A percentile compares a stretch with the other conserved stretches of the same genome.
These are phyloP conservation scores for Spodoptera picta DNA, from an alignment of 2,888 invertebrate species.

Conservation along the genomic window DNA sequence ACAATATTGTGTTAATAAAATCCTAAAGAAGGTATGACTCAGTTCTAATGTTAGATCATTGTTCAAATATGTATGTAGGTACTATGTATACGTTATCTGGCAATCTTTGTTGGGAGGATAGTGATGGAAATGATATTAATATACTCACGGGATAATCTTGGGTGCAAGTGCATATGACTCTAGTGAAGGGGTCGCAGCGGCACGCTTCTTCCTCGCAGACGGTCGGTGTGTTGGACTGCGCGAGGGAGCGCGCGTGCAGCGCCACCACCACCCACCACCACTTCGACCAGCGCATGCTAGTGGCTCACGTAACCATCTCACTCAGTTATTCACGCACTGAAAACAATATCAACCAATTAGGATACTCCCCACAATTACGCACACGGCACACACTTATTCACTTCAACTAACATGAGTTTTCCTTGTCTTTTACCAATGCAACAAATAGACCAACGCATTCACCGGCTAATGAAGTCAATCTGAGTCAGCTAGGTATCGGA, in stretches of 20 bases:
- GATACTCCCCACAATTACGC: slow-evolving; percentile 5
- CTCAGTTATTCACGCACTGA: slow-evolving; percentile 61
- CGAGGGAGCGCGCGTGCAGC: slow-evolving; percentile 68
- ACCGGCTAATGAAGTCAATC: slow-evolving; percentile 62
- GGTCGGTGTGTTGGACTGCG: slow-evolving; percentile 74
- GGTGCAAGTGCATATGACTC: slow-evolving; percentile 89
- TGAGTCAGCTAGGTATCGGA: slow-evolving; percentile 79
- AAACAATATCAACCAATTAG: slow-evolving; percentile 45
- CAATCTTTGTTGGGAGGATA: background rate
- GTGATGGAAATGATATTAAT: slow-evolving; percentile 3
- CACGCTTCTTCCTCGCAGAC: slow-evolving; percentile 88
- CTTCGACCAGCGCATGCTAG: slow-evolving; percentile 76
- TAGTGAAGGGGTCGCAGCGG: slow-evolving; percentile 88
- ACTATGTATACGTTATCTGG: background rate
- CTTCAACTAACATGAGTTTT: slow-evolving; percentile 29
- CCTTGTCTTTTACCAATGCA: slow-evolving; percentile 20
- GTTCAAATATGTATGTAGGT: background rate
- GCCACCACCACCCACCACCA: slow-evolving; percentile 76
- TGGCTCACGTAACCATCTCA: slow-evolving; percentile 83
- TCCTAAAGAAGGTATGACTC: slow-evolving; percentile 31
- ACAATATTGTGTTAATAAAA: slow-evolving; percentile 31
- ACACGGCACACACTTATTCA: slow-evolving; percentile 20
- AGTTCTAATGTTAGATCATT: slow-evolving; percentile 25
- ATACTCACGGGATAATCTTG: slow-evolving; percentile 79
- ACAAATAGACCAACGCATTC: slow-evolving; percentile 49